Conservation (phyloP, 2,797 vertebrate species). For the Chiroxiphia lanceolata region DNA sequence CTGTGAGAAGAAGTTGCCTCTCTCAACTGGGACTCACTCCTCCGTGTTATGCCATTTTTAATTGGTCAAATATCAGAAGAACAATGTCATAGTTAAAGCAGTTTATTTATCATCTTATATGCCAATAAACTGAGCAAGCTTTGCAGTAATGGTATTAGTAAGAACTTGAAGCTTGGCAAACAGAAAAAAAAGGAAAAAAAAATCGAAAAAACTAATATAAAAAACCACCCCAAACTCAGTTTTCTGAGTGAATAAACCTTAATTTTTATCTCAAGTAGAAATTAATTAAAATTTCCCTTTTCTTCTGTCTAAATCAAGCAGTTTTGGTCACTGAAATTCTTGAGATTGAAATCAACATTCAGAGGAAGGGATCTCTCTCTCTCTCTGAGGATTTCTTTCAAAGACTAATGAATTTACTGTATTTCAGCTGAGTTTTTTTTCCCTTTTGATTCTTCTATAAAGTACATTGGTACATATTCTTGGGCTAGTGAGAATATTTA, state of each 20-base stretch:
- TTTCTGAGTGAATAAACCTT: background rate
- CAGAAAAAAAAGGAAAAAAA: background rate
- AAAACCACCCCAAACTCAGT: accelerated
- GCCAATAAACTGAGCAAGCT: background rate
- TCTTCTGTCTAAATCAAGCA: background rate
- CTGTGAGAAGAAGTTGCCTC: background rate
- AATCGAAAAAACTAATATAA: background rate
- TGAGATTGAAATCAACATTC: background rate
- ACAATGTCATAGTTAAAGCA: background rate
- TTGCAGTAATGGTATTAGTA: background rate
- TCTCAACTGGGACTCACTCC: background rate
- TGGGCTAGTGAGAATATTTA: background rate
- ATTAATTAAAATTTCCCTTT: background rate
- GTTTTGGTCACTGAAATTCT: background rate
- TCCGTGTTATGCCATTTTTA: background rate
- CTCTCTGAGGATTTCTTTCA: background rate
- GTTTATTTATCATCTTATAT: background rate
- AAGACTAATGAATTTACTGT: background rate
- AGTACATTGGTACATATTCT: background rate
- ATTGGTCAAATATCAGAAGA: background rate
- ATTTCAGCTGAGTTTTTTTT: background rate
- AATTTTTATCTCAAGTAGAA: background rate
- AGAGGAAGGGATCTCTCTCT: background rate
- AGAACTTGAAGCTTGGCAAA: background rate
- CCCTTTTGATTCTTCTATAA: background rate